These are phyloP conservation scores for Agrochola lota DNA, from an alignment of 2,888 invertebrate species.

Conservation along the genomic window DNA sequence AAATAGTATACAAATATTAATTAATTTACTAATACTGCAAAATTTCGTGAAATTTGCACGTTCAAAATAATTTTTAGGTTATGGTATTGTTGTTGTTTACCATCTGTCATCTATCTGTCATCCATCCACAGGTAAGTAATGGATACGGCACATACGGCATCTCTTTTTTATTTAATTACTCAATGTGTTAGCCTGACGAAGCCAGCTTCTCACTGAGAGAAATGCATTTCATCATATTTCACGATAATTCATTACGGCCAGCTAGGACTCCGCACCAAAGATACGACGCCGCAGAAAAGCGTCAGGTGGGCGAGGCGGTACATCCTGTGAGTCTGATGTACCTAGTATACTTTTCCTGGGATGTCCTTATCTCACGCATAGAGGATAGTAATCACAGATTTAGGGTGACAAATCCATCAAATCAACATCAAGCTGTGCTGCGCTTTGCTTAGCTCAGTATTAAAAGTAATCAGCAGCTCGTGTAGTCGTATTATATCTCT, in stretches of 20 bases:
- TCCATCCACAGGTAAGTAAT: too few relatives aligned
- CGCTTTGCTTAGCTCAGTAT: too few relatives aligned
- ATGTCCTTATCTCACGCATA: not conserved
- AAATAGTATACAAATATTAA: not conserved
- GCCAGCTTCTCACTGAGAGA: not conserved
- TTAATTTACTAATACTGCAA: not conserved
- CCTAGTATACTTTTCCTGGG: too few relatives aligned
- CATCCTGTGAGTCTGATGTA: too few relatives aligned
- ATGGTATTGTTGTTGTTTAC: slow-evolving; percentile 33
- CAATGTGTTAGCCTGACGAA: not conserved
- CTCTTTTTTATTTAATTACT: not conserved
- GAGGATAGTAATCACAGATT: too few relatives aligned
- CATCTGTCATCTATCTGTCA: not conserved
- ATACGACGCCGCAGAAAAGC: too few relatives aligned
- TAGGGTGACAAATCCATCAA: too few relatives aligned
- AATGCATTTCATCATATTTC: not conserved
- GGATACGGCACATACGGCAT: too few relatives aligned
- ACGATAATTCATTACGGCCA: not conserved
- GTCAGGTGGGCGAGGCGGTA: not conserved
- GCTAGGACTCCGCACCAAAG: not conserved
- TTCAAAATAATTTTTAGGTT: slow-evolving; percentile 21
- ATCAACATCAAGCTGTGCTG: too few relatives aligned
- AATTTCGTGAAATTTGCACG: not conserved
- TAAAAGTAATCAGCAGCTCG: too few relatives aligned
- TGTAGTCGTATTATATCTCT: too few relatives aligned